Evolutionary conservation across 1,140 invertebrate genomes (phyloP).

Genomic region (Cecropterus lyciades): DNA sequence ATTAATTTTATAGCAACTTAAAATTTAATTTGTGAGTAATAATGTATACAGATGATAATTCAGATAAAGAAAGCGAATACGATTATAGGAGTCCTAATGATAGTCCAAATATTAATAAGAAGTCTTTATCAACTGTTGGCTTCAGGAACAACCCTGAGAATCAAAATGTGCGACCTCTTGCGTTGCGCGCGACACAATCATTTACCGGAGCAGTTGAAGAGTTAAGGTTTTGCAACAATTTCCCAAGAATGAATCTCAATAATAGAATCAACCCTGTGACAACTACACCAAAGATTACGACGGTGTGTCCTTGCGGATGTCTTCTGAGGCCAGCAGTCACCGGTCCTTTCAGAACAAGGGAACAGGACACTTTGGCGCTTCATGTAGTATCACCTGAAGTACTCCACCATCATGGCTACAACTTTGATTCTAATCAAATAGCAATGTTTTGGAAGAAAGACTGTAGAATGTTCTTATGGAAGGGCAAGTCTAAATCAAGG

Average conservation of each 20-base stretch:
- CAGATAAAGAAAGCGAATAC: constrained; percentile 71
- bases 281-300: constrained; percentile 49
- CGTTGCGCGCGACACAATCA: constrained; percentile 77
- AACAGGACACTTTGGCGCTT: constrained; percentile 68
- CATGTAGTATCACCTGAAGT: constrained; percentile 73
- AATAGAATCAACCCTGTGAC: constrained; percentile 57
- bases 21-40: constrained; percentile 45
- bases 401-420: constrained; percentile 71
- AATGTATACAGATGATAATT: constrained; percentile 72
- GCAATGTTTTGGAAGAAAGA: constrained; percentile 87
- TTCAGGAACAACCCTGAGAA: constrained; percentile 69
- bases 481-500: constrained; percentile 73
- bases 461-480: constrained; percentile 88
- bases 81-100: constrained; percentile 62
- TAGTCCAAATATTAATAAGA: constrained; percentile 68
- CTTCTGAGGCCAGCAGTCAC: constrained; percentile 54
- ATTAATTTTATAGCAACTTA: constrained; percentile 12
- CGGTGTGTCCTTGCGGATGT: constrained; percentile 75
- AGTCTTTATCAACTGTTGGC: constrained; percentile 71
- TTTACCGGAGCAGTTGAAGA: constrained; percentile 79
- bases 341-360: constrained; percentile 70
- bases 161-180: constrained; percentile 59
- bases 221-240: constrained; percentile 65
- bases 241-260: constrained; percentile 63
- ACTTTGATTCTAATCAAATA: constrained; percentile 69